phyloP scores from a whole-genome alignment of 2,113 vertebrate species.

The Aegotheles bennettii region DNA sequence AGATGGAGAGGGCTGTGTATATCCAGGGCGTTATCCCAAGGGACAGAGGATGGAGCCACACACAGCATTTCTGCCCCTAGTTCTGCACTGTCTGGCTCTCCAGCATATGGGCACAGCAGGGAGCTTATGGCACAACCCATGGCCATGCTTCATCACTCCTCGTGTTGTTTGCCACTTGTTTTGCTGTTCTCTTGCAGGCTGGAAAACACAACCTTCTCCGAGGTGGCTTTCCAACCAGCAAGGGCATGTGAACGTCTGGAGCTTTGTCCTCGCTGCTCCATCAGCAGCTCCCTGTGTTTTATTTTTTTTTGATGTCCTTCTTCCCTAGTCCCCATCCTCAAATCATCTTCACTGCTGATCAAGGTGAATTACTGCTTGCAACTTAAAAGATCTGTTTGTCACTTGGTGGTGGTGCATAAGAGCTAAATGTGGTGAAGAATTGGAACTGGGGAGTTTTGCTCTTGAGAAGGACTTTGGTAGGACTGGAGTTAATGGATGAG shows the following conservation, averaged over 20 bases:
- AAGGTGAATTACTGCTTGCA: background rate
- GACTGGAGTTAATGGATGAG: background rate
- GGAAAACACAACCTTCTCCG: background rate
- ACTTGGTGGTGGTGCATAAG: background rate
- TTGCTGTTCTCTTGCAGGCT: background rate
- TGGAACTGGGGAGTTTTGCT: background rate
- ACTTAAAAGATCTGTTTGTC: background rate
- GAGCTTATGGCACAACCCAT: background rate
- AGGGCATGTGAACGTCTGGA: background rate
- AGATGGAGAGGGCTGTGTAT: background rate
- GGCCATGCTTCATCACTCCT: background rate
- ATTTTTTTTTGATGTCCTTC: too few relatives aligned
- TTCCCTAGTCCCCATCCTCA: background rate
- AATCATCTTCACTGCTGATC: background rate
- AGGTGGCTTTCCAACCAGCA: background rate
- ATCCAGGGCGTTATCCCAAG: background rate
- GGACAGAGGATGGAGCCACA: rapidly evolving
- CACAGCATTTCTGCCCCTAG: background rate
- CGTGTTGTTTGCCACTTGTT: background rate
- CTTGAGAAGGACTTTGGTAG: background rate
- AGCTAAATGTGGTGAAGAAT: background rate
- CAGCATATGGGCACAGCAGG: background rate
- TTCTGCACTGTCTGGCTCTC: background rate
- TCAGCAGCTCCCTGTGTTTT: background rate
- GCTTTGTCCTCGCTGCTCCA: background rate